Conservation (phyloP, 2,797 vertebrate species). For the Columba guinea region DNA sequence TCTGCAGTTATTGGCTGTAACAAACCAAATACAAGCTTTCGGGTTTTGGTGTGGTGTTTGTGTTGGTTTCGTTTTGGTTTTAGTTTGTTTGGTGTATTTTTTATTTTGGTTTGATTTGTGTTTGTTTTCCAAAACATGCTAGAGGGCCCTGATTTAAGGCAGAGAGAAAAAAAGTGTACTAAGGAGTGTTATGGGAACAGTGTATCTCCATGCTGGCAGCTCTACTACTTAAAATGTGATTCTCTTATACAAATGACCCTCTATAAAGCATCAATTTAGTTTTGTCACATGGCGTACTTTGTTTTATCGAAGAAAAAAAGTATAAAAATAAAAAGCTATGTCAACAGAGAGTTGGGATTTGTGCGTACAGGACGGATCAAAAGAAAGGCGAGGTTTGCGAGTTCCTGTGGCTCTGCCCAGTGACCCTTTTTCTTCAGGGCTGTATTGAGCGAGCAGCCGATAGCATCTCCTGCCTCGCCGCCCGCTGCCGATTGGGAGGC, state of each 20-base stretch:
- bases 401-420: constrained; percentile 30
- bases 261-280: neutral
- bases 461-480: constrained; percentile 41
- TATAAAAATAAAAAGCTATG: neutral
- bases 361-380: neutral
- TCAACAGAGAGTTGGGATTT: neutral
- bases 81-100: neutral
- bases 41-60: neutral
- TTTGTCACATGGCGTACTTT: neutral
- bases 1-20: neutral
- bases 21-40: neutral
- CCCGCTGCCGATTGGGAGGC: neutral
- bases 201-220: neutral
- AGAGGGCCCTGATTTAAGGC: neutral
- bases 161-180: neutral
- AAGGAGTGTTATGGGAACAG: neutral
- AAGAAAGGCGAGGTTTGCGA: neutral
- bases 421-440: constrained; percentile 40
- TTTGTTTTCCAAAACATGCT: neutral
- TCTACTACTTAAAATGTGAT: neutral
- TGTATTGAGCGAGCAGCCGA: neutral
- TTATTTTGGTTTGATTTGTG: neutral
- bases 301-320: neutral
- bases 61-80: neutral
- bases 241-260: neutral